These are phyloP conservation scores for Oscheius sp. DNA, from an alignment of 1,140 invertebrate species.

Conservation along the genomic window DNA sequence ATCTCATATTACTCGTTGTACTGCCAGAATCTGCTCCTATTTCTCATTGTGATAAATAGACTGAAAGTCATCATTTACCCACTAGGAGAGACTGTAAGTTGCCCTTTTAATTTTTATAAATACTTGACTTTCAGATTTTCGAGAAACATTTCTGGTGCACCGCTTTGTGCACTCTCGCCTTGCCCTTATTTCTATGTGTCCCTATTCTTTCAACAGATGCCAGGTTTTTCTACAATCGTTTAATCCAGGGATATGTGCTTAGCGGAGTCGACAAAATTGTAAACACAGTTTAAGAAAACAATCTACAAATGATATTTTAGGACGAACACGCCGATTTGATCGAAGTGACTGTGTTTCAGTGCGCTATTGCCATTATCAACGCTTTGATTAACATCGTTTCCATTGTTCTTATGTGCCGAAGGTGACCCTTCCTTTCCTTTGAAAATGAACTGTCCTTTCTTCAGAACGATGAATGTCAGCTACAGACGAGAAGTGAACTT, in stretches of 20 bases:
- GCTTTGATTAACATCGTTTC: not conserved
- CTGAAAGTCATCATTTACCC: not conserved
- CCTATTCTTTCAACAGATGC: not conserved
- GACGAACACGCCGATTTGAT: constrained; percentile 1
- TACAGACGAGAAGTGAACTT: not conserved
- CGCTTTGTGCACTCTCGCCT: not conserved
- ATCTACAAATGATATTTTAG: not conserved
- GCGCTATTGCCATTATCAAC: not conserved
- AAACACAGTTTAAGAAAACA: not conserved
- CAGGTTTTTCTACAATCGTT: not conserved
- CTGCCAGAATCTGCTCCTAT: not conserved
- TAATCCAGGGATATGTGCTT: not conserved
- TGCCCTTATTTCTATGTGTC: not conserved
- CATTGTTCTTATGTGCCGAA: not conserved
- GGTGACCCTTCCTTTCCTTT: no score
- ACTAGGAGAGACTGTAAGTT: not conserved
- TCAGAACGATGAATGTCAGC: not conserved
- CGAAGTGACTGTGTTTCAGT: not conserved
- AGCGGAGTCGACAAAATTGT: not conserved
- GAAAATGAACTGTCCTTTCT: no score
- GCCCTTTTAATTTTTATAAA: not conserved
- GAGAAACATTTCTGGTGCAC: not conserved
- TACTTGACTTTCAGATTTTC: not conserved
- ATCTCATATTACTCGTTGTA: constrained; percentile 3
- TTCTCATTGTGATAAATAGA: not conserved